Base-by-base conservation (phyloP, 2,888 invertebrate genomes). In the Junonia oenone region DNA sequence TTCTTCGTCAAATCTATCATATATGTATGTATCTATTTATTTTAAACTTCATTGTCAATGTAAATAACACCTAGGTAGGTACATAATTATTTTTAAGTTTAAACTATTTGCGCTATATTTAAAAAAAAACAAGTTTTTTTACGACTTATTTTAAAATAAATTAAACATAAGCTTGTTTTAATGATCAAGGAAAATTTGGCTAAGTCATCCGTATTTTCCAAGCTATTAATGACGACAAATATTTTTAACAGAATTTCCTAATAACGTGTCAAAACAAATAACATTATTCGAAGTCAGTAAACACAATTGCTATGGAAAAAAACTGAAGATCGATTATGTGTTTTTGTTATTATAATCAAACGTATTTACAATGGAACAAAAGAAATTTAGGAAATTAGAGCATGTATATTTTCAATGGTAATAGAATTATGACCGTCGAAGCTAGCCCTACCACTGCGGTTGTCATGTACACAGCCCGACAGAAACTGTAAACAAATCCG, bases 391-490 rank as follows among this genome's bases (percentile, higher is more conserved):
- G n/a, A n/a, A n/a, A 3, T 1, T 33, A 33, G 4, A 33, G 1
- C n/a, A 4, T 38, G 17, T 4, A 17, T 14, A 11, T 17, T 40
- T 40, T 40, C 6, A 40, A 40, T 19, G 5, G 11, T 17, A 40
- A 19, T 47, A 40, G 45, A 75, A 80, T 67, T 68, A 67, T 43
- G 47, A 51, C 45, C 19, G 33, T 45, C 51, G 51, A 17, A 50
- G 40, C 69, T 68, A 70, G 67, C 78, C 80, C 81, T 74, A 68
- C 77, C 76, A 76, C 76, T 67, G 78, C 76, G 84, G 89, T 89
- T 90, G 90, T 87, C 89, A 90, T 90, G 90, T 88, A 82, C 75
- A 89, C 90, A 83, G 87, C 71, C 69, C 72, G 63, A 75, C 77
- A 68, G 69, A 85, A 88, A 87, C 83, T 78, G 89, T 89, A 90